Percentiles rank a stretch among this genome's conserved stretches.
Evolutionary conservation across 1,140 invertebrate genomes (phyloP).

Genomic region (Trichoplusia ni): DNA sequence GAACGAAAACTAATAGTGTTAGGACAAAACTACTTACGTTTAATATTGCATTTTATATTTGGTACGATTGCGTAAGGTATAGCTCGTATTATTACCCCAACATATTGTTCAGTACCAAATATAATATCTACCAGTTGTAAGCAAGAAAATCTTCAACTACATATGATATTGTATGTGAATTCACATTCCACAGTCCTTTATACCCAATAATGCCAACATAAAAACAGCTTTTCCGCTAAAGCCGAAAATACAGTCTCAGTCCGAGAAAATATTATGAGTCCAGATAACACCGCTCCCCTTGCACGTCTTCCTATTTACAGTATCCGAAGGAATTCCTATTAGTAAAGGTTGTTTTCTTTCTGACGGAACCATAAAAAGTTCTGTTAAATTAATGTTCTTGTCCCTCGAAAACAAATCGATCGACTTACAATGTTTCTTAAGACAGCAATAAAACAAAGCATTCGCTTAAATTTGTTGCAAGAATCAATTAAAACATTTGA

Average conservation of each 20-base stretch:
- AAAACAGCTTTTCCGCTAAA: slow-evolving; percentile 66
- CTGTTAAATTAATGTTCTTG: slow-evolving; percentile 72
- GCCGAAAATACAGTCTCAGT: slow-evolving; percentile 49
- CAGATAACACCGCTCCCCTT: slow-evolving; percentile 52
- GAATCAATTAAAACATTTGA: slow-evolving; percentile 45
- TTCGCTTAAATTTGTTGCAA: slow-evolving; percentile 46
- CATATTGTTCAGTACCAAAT: slow-evolving; percentile 1
- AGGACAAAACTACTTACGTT: too few relatives aligned
- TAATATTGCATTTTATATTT: too few relatives aligned
- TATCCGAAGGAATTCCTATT: slow-evolving; percentile 76
- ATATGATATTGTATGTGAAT: slow-evolving; percentile 17
- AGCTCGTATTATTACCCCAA: background rate
- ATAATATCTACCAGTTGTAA: slow-evolving; percentile 3
- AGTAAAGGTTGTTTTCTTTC: slow-evolving; percentile 70
- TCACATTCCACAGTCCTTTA: slow-evolving; percentile 15
- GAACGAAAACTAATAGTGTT: too few relatives aligned
- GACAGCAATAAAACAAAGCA: slow-evolving; percentile 58
- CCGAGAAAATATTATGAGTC: slow-evolving; percentile 65
- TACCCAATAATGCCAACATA: slow-evolving; percentile 43
- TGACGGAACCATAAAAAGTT: slow-evolving; percentile 74
- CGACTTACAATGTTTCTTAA: slow-evolving; percentile 62
- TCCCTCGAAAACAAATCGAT: slow-evolving; percentile 64
- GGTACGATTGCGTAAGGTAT: too few relatives aligned
- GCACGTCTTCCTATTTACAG: slow-evolving; percentile 78
- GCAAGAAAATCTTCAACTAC: slow-evolving; percentile 19